phyloP scores from a whole-genome alignment of 2,113 vertebrate species.

The Ptyas mucosa region DNA sequence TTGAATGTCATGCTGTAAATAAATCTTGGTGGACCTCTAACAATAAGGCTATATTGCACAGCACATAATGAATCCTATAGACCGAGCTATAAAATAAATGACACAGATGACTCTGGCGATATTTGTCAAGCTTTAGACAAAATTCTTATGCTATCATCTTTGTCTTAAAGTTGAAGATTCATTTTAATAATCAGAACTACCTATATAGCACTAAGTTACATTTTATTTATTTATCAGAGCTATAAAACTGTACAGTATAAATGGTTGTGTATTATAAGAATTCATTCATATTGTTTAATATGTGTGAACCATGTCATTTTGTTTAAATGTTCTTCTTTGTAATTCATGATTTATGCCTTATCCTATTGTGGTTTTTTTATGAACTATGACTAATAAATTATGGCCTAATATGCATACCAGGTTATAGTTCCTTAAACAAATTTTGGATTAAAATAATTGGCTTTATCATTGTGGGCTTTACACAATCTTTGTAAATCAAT shows the following conservation, averaged over 20 bases:
- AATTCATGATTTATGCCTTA: background rate
- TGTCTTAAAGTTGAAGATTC: background rate
- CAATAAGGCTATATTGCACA: background rate
- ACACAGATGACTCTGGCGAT: slow-evolving; percentile 5
- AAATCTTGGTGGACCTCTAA: background rate
- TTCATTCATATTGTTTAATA: background rate
- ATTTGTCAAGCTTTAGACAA: slow-evolving; percentile 19
- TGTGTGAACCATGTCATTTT: background rate
- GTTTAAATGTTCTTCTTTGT: background rate
- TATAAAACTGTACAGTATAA: background rate
- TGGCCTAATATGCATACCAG: background rate
- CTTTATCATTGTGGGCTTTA: background rate
- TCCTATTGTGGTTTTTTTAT: background rate
- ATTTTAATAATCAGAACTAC: background rate
- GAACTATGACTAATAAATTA: background rate
- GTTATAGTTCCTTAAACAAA: background rate
- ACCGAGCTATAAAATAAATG: slow-evolving; percentile 8
- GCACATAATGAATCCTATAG: background rate
- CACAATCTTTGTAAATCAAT: background rate
- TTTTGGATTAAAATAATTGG: background rate
- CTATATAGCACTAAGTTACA: background rate
- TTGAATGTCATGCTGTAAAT: slow-evolving; percentile 1
- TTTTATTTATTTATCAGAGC: background rate
- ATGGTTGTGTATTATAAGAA: background rate
- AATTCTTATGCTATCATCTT: background rate